Evolutionary conservation across 2,888 invertebrate genomes (phyloP).

Genomic region (Slavum lentiscoides): DNA sequence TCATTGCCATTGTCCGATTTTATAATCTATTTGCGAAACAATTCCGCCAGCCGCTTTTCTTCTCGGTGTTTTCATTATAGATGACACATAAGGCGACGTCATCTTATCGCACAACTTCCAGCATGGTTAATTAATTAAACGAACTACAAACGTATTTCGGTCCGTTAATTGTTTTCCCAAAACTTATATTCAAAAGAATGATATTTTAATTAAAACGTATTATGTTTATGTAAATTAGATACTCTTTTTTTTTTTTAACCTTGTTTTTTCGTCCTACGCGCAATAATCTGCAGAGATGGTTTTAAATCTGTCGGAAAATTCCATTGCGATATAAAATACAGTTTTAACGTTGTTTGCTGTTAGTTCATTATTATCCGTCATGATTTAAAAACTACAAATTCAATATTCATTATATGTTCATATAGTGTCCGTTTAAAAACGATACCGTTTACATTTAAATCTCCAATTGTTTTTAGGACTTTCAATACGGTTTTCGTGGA

Average conservation of each 20-base stretch:
- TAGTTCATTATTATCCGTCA: not conserved
- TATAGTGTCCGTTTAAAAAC: no score
- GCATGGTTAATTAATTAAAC: constrained; percentile 42
- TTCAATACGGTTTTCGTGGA: no score
- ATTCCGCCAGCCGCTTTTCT: constrained; percentile 52
- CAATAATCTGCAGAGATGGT: constrained; percentile 1
- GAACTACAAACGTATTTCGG: constrained; percentile 22
- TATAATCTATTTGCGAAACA: constrained; percentile 5
- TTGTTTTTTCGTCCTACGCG: not conserved
- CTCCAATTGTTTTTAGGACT: no score
- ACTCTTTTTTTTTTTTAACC: constrained; percentile 39
- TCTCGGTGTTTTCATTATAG: constrained; percentile 24
- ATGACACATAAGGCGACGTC: constrained; percentile 3
- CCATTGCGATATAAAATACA: not conserved
- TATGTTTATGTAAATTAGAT: constrained; percentile 41
- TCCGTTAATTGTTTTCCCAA: constrained; percentile 42
- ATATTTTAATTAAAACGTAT: constrained; percentile 50
- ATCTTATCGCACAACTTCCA: constrained; percentile 34
- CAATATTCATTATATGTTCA: no score
- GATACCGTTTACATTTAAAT: no score
- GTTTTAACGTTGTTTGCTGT: not conserved
- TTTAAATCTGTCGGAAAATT: constrained; percentile 17
- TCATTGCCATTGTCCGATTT: constrained; percentile 9
- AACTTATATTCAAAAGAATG: constrained; percentile 44
- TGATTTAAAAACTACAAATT: not conserved